Evolutionary conservation across 2,113 vertebrate genomes (phyloP).

Genomic region (Engystomops pustulosus): DNA sequence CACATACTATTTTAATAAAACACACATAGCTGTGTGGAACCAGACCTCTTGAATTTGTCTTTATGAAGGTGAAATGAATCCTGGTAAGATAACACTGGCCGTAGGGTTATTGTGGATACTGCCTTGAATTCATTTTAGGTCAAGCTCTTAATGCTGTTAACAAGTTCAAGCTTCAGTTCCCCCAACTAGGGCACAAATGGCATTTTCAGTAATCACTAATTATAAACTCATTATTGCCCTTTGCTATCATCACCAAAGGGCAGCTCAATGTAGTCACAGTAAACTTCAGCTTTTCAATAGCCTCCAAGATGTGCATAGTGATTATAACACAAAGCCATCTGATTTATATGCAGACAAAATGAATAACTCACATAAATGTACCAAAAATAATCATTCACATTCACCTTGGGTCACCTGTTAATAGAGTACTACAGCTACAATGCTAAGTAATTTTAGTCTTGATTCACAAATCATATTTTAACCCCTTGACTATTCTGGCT

Average conservation of each 20-base stretch:
- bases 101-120: constrained; percentile 23
- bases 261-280: constrained; percentile 23
- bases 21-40: too few relatives aligned
- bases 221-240: constrained; percentile 57
- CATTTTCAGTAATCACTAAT: constrained; percentile 56
- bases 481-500: too few relatives aligned
- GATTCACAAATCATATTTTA: background rate
- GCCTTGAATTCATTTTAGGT: constrained; percentile 51
- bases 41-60: too few relatives aligned
- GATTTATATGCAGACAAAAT: constrained; percentile 38
- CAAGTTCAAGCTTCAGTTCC: constrained; percentile 53
- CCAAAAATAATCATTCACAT: constrained; percentile 14
- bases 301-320: background rate
- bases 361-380: constrained; percentile 12
- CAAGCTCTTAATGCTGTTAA: constrained; percentile 46
- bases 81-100: too few relatives aligned
- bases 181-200: constrained; percentile 48
- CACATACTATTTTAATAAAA: too few relatives aligned
- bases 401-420: constrained; percentile 21
- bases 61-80: too few relatives aligned
- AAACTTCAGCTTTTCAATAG: constrained; percentile 15
- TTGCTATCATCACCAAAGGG: constrained; percentile 38
- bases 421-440: background rate
- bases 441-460: background rate
- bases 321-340: background rate